Percentiles rank a stretch among this genome's conserved stretches.
phyloP scores from a whole-genome alignment of 2,797 vertebrate genomes.

The Heteromormyrus szaboi region DNA sequence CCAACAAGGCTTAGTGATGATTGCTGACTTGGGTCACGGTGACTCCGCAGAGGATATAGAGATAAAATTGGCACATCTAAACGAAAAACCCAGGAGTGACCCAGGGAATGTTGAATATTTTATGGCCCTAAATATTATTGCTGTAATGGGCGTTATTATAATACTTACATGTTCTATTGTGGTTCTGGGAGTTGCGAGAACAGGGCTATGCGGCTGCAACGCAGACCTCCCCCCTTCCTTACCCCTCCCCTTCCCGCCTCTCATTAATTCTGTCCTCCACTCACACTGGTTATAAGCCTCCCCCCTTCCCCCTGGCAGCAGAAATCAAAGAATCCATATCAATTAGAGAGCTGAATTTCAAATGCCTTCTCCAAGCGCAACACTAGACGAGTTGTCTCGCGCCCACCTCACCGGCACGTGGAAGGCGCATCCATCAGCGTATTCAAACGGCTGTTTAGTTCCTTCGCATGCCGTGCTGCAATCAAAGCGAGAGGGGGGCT shows the following conservation, averaged over 20 bases:
- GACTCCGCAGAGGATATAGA: neutral
- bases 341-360: slow-evolving; percentile 19
- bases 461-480: neutral
- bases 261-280: slow-evolving; percentile 21
- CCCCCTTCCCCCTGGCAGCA: neutral
- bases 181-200: neutral
- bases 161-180: neutral
- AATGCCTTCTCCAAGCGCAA: neutral
- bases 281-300: neutral
- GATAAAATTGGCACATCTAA: neutral
- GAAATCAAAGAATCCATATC: slow-evolving; percentile 20
- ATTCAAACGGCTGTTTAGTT: slow-evolving; percentile 8
- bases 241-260: neutral
- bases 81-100: neutral
- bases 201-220: neutral
- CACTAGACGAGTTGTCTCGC: neutral
- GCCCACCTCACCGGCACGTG: neutral
- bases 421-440: neutral
- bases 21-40: neutral
- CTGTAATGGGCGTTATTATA: neutral
- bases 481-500: neutral
- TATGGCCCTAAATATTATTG: neutral
- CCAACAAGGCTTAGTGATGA: neutral
- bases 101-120: neutral
- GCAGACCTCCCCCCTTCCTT: neutral